Percentiles rank a stretch among this genome's conserved stretches.
phyloP scores from a whole-genome alignment of 1,140 invertebrate genomes.

The Babylonia areolata region DNA sequence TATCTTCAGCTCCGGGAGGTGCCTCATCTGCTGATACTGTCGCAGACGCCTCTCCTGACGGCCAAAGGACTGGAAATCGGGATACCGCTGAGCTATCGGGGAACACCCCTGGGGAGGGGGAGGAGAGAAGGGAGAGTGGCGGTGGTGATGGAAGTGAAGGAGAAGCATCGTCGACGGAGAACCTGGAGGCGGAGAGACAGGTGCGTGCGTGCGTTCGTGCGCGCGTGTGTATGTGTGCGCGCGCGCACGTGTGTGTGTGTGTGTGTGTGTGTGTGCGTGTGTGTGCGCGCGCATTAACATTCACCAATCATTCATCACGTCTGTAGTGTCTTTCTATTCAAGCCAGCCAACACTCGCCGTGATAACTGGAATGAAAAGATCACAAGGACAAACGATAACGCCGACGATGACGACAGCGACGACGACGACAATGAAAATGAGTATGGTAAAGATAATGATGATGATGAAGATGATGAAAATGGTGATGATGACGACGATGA shows the following conservation, averaged over 20 bases:
- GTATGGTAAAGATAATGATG: no score
- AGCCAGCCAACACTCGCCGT: no score
- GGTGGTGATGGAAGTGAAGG: background rate
- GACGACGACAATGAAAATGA: no score
- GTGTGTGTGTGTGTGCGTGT: slow-evolving; percentile 7
- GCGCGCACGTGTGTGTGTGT: background rate
- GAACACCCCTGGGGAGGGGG: background rate
- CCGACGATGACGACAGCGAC: no score
- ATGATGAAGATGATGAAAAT: no score
- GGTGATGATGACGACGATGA: no score
- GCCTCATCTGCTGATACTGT: background rate
- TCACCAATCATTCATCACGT: no score
- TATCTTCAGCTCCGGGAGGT: background rate
- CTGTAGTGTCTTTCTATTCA: no score
- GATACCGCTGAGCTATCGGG: background rate
- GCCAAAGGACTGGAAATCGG: no score
- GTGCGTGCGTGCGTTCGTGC: background rate
- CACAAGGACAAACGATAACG: no score
- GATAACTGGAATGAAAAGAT: no score
- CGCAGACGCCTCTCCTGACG: background rate
- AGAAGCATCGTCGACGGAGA: background rate
- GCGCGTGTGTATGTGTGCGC: background rate
- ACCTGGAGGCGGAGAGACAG: slow-evolving; percentile 1
- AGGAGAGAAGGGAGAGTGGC: background rate
- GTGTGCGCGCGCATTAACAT: background rate